Conservation (phyloP, 2,113 vertebrate species). For the Anoplopoma fimbria region DNA sequence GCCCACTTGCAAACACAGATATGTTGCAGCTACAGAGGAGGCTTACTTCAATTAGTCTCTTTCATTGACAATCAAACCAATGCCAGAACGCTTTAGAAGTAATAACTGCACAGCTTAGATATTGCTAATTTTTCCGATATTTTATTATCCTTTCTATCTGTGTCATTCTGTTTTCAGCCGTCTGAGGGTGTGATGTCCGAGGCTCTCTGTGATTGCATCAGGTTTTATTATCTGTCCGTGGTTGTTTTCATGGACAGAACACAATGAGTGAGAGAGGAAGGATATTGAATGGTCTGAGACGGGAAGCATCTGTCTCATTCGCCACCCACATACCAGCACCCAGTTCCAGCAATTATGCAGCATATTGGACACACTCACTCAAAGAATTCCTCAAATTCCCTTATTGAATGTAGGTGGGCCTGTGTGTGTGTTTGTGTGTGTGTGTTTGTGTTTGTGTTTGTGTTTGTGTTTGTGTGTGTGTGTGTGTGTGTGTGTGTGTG, state of each 20-base stretch:
- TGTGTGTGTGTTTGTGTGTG: not conserved
- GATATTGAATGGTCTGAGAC: slow-evolving; percentile 52
- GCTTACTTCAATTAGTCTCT: slow-evolving; percentile 11
- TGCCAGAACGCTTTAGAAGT: slow-evolving; percentile 15
- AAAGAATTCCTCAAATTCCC: slow-evolving; percentile 6
- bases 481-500: slow-evolving; percentile 2
- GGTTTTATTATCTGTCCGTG: slow-evolving; percentile 65
- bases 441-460: not conserved
- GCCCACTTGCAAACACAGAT: not conserved
- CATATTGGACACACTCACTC: slow-evolving; percentile 39
- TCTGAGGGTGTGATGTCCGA: slow-evolving; percentile 21
- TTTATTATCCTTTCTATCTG: slow-evolving; percentile 50
- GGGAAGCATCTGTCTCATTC: slow-evolving; percentile 54
- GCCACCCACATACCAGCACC: no score
- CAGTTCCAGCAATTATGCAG: slow-evolving; percentile 18
- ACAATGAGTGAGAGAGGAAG: slow-evolving; percentile 39
- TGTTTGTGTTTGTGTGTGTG: not conserved
- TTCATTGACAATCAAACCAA: not conserved
- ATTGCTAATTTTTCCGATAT: slow-evolving; percentile 4
- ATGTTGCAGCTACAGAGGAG: not conserved
- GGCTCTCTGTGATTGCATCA: slow-evolving; percentile 54
- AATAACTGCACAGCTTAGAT: slow-evolving; percentile 26
- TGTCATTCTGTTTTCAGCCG: slow-evolving; percentile 35
- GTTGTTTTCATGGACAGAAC: slow-evolving; percentile 43
- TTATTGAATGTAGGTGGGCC: not conserved